phyloP scores from a whole-genome alignment of 2,797 vertebrate genomes.

The Pipistrellus pygmaeus region DNA sequence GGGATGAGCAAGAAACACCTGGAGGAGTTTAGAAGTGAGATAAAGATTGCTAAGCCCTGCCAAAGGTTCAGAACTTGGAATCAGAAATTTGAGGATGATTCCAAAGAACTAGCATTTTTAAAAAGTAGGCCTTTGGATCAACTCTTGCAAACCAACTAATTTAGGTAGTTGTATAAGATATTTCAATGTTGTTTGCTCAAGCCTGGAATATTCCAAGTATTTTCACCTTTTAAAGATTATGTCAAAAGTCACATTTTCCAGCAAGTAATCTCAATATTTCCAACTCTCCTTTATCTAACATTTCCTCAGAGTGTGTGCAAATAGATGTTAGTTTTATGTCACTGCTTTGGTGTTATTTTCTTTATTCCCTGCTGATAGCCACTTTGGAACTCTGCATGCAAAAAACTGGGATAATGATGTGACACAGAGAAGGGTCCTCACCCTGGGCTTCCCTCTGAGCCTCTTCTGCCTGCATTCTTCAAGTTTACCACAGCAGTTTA shows the following conservation, averaged over 20 bases:
- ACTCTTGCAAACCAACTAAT: not conserved
- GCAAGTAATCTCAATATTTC: not conserved
- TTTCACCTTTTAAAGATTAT: not conserved
- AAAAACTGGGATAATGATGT: constrained; percentile 54
- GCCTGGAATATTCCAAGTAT: not conserved
- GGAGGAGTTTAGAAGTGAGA: not conserved
- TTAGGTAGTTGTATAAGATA: not conserved
- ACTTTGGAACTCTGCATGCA: constrained; percentile 49
- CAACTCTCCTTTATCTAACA: not conserved
- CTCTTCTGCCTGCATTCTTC: constrained; percentile 22
- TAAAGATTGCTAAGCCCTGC: not conserved
- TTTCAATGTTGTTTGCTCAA: not conserved
- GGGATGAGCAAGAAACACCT: not conserved
- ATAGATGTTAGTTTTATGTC: constrained; percentile 38
- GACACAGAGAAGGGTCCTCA: constrained; percentile 52
- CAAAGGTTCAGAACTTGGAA: not conserved
- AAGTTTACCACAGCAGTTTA: constrained; percentile 59
- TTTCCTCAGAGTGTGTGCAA: not conserved
- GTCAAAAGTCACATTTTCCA: not conserved
- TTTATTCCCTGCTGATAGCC: constrained; percentile 47
- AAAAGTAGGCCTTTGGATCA: not conserved
- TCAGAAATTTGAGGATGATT: not conserved
- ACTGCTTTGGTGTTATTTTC: constrained; percentile 10
- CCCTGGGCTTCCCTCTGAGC: constrained; percentile 42
- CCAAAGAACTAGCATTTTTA: not conserved